Conservation (phyloP, 2,113 vertebrate genomes). For the Symphodus melops region DNA sequence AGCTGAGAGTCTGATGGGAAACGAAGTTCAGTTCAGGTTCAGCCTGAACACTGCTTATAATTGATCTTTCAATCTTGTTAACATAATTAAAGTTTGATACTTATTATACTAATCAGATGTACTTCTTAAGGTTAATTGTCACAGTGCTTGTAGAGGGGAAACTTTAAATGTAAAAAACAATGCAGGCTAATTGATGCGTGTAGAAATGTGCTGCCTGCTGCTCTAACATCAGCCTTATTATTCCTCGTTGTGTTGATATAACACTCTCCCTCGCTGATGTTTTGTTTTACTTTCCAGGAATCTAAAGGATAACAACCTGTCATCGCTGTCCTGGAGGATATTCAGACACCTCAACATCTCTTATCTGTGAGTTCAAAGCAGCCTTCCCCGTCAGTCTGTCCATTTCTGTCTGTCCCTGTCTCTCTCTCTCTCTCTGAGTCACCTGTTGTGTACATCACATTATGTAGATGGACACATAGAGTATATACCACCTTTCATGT, state of each 20-base stretch:
- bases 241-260: slow-evolving; percentile 14
- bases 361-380: slow-evolving; percentile 91
- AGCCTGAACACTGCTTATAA: slow-evolving; percentile 11
- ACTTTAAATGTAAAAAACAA: slow-evolving; percentile 25
- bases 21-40: slow-evolving; percentile 7
- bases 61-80: slow-evolving; percentile 16
- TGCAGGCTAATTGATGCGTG: background rate
- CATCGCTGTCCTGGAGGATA: slow-evolving; percentile 92
- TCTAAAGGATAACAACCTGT: slow-evolving; percentile 96
- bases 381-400: slow-evolving; percentile 27
- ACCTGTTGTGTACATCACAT: slow-evolving; percentile 6
- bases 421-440: slow-evolving; percentile 15
- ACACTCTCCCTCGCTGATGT: slow-evolving; percentile 32
- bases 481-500: slow-evolving; percentile 2
- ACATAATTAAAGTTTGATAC: slow-evolving; percentile 28
- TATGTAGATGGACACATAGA: slow-evolving; percentile 11
- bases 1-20: slow-evolving; percentile 2
- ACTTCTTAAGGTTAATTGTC: slow-evolving; percentile 43
- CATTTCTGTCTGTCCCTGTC: slow-evolving; percentile 9
- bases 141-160: slow-evolving; percentile 12
- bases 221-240: slow-evolving; percentile 3
- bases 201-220: background rate
- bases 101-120: slow-evolving; percentile 22
- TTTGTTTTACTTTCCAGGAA: slow-evolving; percentile 85
- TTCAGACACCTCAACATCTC: slow-evolving; percentile 93